phyloP scores from a whole-genome alignment of 2,888 invertebrate species.

The Lasioglossum figueresi region DNA sequence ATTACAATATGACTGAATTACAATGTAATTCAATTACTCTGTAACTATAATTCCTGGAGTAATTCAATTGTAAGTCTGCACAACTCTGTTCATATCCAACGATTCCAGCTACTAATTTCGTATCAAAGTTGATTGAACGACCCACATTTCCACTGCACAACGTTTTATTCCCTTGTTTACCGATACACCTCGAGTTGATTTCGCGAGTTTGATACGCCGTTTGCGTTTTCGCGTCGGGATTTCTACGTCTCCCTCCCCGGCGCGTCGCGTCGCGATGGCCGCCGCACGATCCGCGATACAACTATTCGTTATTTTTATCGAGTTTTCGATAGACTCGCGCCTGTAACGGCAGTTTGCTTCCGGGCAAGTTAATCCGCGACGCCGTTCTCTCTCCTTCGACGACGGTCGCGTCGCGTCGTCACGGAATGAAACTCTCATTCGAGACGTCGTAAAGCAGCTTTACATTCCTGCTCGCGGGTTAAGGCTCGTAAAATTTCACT shows the following conservation, averaged over 20 bases:
- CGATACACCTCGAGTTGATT: background rate
- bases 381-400: conserved; percentile 32
- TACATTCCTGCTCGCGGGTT: conserved; percentile 52
- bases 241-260: background rate
- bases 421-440: conserved; percentile 74
- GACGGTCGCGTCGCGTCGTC: conserved; percentile 20
- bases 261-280: background rate
- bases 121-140: background rate
- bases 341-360: conserved; percentile 50
- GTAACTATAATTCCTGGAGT: no score
- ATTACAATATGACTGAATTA: no score
- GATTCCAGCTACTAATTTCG: background rate
- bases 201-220: background rate
- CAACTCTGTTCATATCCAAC: no score
- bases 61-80: no score
- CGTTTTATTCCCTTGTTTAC: background rate
- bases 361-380: conserved; percentile 49
- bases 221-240: background rate
- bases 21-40: no score
- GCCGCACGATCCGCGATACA: background rate
- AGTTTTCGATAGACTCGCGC: conserved; percentile 17
- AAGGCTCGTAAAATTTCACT: conserved; percentile 66
- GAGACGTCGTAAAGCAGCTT: conserved; percentile 74
- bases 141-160: background rate
- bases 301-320: conserved; percentile 40